These are phyloP conservation scores for Neodontobutis hainanensis DNA, from an alignment of 2,113 vertebrate species.

Conservation along the genomic window DNA sequence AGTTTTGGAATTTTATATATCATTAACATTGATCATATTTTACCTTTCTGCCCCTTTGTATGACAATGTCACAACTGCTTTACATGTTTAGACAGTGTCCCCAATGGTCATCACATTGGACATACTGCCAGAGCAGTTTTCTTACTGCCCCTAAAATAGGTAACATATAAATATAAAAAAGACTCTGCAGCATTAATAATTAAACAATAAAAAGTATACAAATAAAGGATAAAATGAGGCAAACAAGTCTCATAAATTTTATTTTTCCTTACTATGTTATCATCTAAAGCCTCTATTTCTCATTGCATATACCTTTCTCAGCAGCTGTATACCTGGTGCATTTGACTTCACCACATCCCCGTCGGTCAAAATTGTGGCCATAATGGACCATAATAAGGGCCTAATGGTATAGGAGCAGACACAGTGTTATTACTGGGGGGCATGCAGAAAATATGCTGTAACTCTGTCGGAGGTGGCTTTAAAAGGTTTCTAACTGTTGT, in stretches of 20 bases:
- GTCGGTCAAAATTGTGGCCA: slow-evolving; percentile 65
- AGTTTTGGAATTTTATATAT: background rate
- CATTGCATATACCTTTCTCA: slow-evolving; percentile 10
- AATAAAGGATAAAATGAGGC: background rate
- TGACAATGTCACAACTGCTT: slow-evolving; percentile 48
- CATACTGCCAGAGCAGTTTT: slow-evolving; percentile 46
- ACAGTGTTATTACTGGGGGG: slow-evolving; percentile 65
- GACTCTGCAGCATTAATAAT: slow-evolving; percentile 4
- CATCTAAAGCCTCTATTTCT: slow-evolving; percentile 4
- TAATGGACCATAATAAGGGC: slow-evolving; percentile 73
- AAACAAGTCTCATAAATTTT: background rate
- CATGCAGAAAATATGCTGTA: slow-evolving; percentile 42
- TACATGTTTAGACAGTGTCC: slow-evolving; percentile 59
- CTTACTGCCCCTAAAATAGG: slow-evolving; percentile 46
- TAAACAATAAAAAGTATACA: background rate
- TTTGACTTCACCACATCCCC: slow-evolving; percentile 50
- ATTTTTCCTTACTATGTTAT: slow-evolving; percentile 13
- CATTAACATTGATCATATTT: background rate
- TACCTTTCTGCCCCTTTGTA: slow-evolving; percentile 6
- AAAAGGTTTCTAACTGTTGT: slow-evolving; percentile 54
- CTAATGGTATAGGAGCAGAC: slow-evolving; percentile 58
- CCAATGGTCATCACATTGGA: slow-evolving; percentile 54
- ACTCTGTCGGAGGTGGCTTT: slow-evolving; percentile 51
- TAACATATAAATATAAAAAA: slow-evolving; percentile 14
- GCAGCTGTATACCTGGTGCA: slow-evolving; percentile 30